Conservation (phyloP, 23 tunicate genomes). For the Botrylloides violaceus region DNA sequence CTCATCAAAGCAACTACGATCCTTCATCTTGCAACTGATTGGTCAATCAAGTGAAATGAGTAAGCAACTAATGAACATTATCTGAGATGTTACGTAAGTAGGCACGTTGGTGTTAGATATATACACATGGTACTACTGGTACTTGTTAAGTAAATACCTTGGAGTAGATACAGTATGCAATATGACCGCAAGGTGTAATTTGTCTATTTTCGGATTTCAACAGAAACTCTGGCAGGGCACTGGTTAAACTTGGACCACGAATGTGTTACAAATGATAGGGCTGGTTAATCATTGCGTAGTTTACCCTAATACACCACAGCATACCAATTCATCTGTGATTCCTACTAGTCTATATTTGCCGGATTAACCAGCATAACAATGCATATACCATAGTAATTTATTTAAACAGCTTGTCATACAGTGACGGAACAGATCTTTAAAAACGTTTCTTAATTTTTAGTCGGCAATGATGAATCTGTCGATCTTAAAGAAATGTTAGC, state of each 20-base stretch:
- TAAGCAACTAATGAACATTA: background rate
- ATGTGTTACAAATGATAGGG: no score
- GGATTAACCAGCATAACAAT: no score
- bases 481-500: slow-evolving; percentile 16
- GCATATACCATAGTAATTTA: background rate
- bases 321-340: no score
- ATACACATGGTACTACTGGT: no score
- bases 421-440: background rate
- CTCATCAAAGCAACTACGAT: slow-evolving; percentile 9
- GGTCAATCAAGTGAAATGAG: slow-evolving; percentile 17
- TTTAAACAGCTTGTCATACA: background rate
- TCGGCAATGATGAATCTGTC: slow-evolving; percentile 18
- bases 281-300: no score
- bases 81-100: no score
- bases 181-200: background rate
- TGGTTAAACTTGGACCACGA: no score
- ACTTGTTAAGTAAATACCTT: no score
- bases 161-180: no score
- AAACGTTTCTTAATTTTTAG: background rate
- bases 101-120: no score
- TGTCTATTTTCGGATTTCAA: background rate
- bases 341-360: no score
- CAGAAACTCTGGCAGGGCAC: background rate
- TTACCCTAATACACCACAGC: no score
- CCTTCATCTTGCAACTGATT: background rate